Evolutionary conservation across 2,797 vertebrate genomes (phyloP).

Genomic region (Eulemur coronatus): DNA sequence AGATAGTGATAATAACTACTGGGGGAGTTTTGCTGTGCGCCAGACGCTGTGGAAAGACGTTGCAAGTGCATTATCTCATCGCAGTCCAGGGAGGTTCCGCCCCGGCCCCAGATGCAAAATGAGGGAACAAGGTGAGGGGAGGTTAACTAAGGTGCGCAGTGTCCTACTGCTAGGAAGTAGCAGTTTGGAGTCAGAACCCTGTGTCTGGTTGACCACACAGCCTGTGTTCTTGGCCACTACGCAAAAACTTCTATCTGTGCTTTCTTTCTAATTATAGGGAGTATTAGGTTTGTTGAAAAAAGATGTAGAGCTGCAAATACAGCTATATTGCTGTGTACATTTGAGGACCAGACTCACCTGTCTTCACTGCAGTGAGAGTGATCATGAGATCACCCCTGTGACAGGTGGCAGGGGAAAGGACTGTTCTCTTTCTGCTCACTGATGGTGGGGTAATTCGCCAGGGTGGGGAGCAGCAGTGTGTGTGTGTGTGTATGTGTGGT

Average conservation of each 20-base stretch:
- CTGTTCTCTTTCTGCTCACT: neutral
- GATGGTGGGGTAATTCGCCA: neutral
- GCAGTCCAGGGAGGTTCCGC: neutral
- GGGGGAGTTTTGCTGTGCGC: neutral
- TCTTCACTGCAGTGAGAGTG: neutral
- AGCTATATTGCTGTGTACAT: neutral
- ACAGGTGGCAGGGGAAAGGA: neutral
- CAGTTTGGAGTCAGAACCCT: neutral
- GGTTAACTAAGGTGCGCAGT: neutral
- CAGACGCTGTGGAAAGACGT: neutral
- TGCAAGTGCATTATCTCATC: neutral
- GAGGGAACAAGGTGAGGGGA: neutral
- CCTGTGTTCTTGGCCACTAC: neutral
- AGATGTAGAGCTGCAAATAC: neutral
- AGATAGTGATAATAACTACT: neutral
- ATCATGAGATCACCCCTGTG: neutral
- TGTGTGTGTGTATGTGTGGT: neutral
- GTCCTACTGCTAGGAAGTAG: neutral
- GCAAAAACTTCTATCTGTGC: neutral
- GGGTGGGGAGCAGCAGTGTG: neutral
- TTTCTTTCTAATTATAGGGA: neutral
- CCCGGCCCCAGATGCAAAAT: neutral
- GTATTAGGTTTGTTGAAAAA: neutral
- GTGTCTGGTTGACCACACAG: neutral
- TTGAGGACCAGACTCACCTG: neutral